phyloP scores from a whole-genome alignment of 2,113 vertebrate genomes.

The Paramormyrops kingsleyae region DNA sequence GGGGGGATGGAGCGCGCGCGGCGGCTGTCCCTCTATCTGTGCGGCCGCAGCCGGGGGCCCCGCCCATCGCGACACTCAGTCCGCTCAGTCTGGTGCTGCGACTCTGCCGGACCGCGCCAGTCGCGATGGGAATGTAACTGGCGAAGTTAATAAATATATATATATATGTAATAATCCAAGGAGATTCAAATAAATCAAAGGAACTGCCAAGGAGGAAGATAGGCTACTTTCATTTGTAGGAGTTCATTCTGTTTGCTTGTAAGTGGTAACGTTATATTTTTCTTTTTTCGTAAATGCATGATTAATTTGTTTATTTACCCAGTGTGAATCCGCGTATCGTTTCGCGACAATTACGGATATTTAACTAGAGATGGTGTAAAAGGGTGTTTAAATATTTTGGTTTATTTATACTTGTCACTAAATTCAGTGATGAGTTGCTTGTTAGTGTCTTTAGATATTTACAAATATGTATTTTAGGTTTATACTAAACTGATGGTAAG shows the following conservation, averaged over 20 bases:
- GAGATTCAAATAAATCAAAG: neutral
- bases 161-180: neutral
- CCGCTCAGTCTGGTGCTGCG: conserved; percentile 30
- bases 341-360: neutral
- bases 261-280: neutral
- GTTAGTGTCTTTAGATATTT: neutral
- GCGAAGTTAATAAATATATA: neutral
- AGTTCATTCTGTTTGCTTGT: neutral
- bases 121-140: conserved; percentile 53
- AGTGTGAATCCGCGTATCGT: neutral
- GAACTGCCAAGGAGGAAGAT: neutral
- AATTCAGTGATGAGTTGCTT: neutral
- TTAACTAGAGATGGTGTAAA: neutral
- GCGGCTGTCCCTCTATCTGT: conserved; percentile 27
- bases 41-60: conserved; percentile 34
- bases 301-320: neutral
- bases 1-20: conserved; percentile 53
- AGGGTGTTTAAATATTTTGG: neutral
- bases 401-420: neutral
- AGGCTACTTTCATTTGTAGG: neutral
- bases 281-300: neutral
- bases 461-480: neutral
- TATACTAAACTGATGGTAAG: neutral
- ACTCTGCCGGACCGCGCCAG: conserved; percentile 37
- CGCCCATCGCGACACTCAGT: conserved; percentile 33